Conservation (phyloP, 2,113 vertebrate species). For the Polypterus senegalus region DNA sequence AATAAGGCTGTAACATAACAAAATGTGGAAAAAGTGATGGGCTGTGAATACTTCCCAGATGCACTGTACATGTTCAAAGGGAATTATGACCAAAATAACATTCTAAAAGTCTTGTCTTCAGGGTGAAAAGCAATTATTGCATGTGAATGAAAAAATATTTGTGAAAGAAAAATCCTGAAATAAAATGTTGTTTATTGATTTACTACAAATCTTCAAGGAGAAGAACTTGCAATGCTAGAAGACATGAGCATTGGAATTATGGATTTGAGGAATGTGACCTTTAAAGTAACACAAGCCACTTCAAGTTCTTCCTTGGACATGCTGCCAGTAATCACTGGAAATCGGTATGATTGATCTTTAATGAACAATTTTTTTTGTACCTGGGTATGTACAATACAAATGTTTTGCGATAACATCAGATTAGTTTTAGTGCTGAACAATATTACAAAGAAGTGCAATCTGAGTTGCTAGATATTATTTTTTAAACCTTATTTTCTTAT, state of each 20-base stretch:
- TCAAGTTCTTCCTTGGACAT: conserved; percentile 74
- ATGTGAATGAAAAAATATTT: neutral
- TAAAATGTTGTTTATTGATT: neutral
- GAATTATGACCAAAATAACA: neutral
- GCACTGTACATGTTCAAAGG: too few species aligned
- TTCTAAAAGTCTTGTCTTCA: neutral
- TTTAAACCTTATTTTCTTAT: too few species aligned
- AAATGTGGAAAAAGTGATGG: too few species aligned
- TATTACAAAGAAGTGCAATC: too few species aligned
- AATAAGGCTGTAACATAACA: too few species aligned
- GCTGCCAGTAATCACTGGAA: conserved; percentile 93
- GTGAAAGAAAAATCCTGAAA: neutral
- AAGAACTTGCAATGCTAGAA: conserved; percentile 92
- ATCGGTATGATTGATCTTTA: conserved; percentile 44
- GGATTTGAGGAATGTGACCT: conserved; percentile 94
- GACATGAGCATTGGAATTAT: conserved; percentile 94
- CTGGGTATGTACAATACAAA: too few species aligned
- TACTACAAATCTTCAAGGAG: conserved; percentile 47
- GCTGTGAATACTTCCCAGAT: too few species aligned
- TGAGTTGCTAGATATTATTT: too few species aligned
- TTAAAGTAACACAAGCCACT: conserved; percentile 88
- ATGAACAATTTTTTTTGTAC: too few species aligned
- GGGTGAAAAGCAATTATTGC: too few species aligned
- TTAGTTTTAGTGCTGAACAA: too few species aligned
- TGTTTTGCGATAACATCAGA: too few species aligned